Base-by-base conservation (phyloP, 2,113 vertebrate genomes). In the Pyrgilauda ruficollis region DNA sequence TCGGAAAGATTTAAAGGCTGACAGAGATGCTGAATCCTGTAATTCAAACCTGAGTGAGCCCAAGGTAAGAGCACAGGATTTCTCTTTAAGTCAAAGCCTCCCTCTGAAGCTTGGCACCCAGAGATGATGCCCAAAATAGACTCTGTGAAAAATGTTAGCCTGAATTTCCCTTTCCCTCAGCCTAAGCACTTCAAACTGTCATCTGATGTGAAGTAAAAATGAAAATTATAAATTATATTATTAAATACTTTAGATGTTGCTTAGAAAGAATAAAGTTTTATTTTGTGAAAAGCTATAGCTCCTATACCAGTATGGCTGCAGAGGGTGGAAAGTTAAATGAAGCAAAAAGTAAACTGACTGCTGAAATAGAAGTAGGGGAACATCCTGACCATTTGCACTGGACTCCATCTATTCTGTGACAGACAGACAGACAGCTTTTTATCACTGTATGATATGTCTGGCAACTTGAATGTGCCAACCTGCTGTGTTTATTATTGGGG, bases 401-500 rank as follows among this genome's bases (percentile, higher is more conserved):
- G 82, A 75, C 83, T 91, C 59, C 78, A 55, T 30, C 61, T 72
- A 47, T 35, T 82, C 35, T 59, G 56, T 18, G 6, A 59, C 26
- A 63, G 64, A 70, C 63, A 79, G 43, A 70, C 39, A 64, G 30
- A 33, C 30, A 83, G 85, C 86, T 96, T 97, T 94, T 80, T 50
- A 62, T 44, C 88, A 76, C 33, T 28, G n/a, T 64, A 66, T 62
- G 49, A 93, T 55, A 88, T 9, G 22, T 86, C 91, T 95, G 93
- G 96, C 90, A 93, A 91, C 82, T 26, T 66, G 76, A 94, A 96
- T 96, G 96, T 97, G 93, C 56, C 87, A 92, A 59, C 62, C 70
- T 80, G 94, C 92, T 92, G 89, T 50, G 44, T 74, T 76, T 50
- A 64, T 89, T 84, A 80, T 31, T 58, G 69, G 75, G 24, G 12